Percentiles rank a stretch among this genome's conserved stretches.
Evolutionary conservation across 2,888 invertebrate species (phyloP).

Genomic region (Halictus quadricinctus): DNA sequence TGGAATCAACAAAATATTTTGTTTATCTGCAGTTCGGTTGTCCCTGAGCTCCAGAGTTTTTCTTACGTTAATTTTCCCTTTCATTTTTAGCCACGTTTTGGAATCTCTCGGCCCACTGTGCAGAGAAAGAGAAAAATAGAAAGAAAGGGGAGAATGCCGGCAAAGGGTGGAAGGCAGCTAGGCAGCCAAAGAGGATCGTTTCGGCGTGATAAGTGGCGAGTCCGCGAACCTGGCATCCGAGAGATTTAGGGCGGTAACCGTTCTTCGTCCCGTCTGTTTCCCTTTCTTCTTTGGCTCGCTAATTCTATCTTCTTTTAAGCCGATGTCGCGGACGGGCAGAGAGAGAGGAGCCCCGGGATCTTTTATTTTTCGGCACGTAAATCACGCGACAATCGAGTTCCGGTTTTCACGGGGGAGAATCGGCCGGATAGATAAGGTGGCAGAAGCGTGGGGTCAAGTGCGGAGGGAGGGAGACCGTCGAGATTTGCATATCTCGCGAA

Average conservation of each 20-base stretch:
- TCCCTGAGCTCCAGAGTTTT: too few species aligned
- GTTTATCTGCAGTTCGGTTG: too few species aligned
- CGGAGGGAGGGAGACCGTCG: conserved; percentile 21
- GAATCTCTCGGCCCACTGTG: too few species aligned
- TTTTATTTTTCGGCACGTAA: conserved; percentile 73
- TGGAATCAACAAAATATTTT: too few species aligned
- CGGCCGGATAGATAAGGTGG: conserved; percentile 28
- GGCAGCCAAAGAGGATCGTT: conserved; percentile 34
- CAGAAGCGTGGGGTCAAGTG: conserved; percentile 39
- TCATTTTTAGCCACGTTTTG: too few species aligned
- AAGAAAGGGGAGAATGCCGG: background rate
- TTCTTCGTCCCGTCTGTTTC: conserved; percentile 33
- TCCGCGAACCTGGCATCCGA: conserved; percentile 48
- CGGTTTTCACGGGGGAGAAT: conserved; percentile 26
- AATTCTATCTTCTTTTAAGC: conserved; percentile 32
- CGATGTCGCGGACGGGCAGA: background rate
- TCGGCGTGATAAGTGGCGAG: conserved; percentile 52
- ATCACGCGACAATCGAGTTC: conserved; percentile 74
- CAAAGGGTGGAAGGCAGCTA: conserved; percentile 1
- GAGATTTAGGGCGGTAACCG: conserved; percentile 54
- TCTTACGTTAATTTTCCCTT: too few species aligned
- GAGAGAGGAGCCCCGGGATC: conserved; percentile 32
- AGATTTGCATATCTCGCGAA: conserved; percentile 78
- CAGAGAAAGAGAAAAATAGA: too few species aligned
- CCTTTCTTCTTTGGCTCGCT: conserved; percentile 22